A percentile compares a stretch with the other conserved stretches of the same genome.
Evolutionary conservation across 2,888 invertebrate genomes (phyloP).

Genomic region (Synergus umbraculus): DNA sequence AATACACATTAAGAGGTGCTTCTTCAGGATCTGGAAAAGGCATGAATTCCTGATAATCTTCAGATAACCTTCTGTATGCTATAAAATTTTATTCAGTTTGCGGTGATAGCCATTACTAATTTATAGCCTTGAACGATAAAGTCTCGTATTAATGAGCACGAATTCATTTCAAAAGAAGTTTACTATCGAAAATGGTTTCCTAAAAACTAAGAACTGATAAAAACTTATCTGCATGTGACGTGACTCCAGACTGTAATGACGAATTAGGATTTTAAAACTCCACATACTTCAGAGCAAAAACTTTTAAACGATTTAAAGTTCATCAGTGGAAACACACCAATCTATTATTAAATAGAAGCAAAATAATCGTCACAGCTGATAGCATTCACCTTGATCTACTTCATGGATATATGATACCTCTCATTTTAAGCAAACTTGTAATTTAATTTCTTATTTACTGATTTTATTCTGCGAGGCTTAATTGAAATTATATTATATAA

Average conservation of each 20-base stretch:
- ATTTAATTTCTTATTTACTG: no score
- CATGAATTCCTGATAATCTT: conserved; percentile 13
- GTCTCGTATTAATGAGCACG: conserved; percentile 18
- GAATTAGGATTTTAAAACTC: not conserved
- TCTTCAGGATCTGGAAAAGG: conserved; percentile 1
- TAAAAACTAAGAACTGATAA: conserved; percentile 17
- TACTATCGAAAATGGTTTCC: not conserved
- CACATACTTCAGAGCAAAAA: not conserved
- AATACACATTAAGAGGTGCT: not conserved
- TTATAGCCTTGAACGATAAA: conserved; percentile 12
- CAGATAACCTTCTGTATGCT: conserved; percentile 29
- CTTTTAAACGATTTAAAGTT: not conserved
- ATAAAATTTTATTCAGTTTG: conserved; percentile 24
- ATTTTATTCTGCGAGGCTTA: no score
- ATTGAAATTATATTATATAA: no score
- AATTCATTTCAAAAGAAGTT: conserved; percentile 5
- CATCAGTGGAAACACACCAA: not conserved
- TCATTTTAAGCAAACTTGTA: no score
- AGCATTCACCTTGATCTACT: no score
- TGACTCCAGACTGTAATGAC: not conserved
- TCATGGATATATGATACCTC: no score
- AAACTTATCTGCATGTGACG: conserved; percentile 5
- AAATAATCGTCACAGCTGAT: not conserved
- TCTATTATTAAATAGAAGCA: not conserved
- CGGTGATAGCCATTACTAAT: conserved; percentile 21